Base-by-base conservation (phyloP, 1,140 invertebrate genomes). In the Sogatella furcifera region DNA sequence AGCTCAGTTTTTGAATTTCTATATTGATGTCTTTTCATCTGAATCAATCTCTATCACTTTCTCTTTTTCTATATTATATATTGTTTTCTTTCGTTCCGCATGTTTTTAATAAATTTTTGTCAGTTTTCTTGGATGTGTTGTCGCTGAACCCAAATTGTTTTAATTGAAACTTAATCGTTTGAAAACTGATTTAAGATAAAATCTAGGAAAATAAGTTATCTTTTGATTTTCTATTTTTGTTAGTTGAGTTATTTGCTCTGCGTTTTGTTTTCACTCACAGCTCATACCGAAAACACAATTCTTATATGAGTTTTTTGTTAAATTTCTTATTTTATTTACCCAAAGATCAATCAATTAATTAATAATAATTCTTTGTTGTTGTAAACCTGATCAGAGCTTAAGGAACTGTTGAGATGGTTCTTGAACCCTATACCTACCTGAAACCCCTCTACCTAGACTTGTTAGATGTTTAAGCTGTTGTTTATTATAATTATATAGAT, bases 321-420 rank as follows among this genome's bases (percentile, higher is more conserved):
- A 34, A 55, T 55, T 28, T 31, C 5, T 15, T 55, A 9, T 38
- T 38, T 38, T 38, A 38, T 38, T 38, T 38, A 11, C 24, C 34
- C 34, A 38, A 38, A 38, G 5, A 38, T 38, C 34, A 10, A 38
- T 38, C 34, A 38, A 38, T 38, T 38, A 38, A 38, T 38, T n/a
- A 38, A 38, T 38, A 38, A 11, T 38, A 8, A 38, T 38, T 38
- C 9, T 41, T 57, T 41, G 55, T 57, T 38, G 38, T 34, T 34
- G 28, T 34, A 28, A 54, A 54, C 31, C 21, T 60, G 31, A 60
- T 61, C 65, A 67, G 76, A 79, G 78, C 77, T 81, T 86, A 86
- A 86, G 81, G 89, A 90, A 90, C 89, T 92, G 92, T 92, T 92
- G 90, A 92, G 90, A 92, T 93, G 90, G 90, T 92, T 90, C 90